A percentile compares a stretch with the other conserved stretches of the same genome.
These are phyloP conservation scores for Esox lucius DNA, from an alignment of 2,797 vertebrate genomes.

Conservation along the genomic window DNA sequence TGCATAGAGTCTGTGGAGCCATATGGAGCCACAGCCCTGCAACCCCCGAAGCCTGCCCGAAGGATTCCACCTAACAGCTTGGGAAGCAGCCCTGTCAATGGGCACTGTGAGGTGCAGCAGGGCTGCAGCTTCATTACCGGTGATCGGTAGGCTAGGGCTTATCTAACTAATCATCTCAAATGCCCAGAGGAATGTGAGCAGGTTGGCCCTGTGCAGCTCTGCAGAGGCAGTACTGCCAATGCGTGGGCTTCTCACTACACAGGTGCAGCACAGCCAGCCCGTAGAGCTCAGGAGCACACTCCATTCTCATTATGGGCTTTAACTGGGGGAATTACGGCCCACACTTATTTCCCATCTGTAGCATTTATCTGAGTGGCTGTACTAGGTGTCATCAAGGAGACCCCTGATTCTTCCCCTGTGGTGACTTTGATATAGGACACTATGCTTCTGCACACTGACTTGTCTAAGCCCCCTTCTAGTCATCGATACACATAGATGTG, in stretches of 20 bases:
- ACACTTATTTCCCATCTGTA: constrained; percentile 21
- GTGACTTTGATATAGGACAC: constrained; percentile 22
- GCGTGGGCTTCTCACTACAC: neutral
- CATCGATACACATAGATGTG: neutral
- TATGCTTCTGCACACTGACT: neutral
- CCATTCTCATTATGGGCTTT: constrained; percentile 11
- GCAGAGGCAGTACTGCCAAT: neutral
- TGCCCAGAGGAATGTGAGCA: neutral
- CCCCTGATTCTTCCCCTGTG: constrained; percentile 14
- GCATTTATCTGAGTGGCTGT: constrained; percentile 16
- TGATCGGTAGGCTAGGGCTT: neutral
- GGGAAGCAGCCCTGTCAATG: constrained; percentile 24
- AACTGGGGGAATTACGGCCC: constrained; percentile 5
- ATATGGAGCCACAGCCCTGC: constrained; percentile 33
- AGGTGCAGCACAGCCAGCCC: constrained; percentile 4
- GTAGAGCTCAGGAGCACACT: neutral
- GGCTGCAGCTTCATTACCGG: constrained; percentile 42
- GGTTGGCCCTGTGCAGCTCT: neutral
- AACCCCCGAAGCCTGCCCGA: constrained; percentile 31
- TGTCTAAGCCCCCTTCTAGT: neutral
- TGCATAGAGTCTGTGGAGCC: constrained; percentile 19
- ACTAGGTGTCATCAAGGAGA: constrained; percentile 9
- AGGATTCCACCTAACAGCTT: constrained; percentile 41
- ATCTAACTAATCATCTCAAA: neutral
- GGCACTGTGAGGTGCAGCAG: constrained; percentile 21